Base-by-base conservation (phyloP, 1,140 invertebrate genomes). In the Halictus rubicundus region DNA sequence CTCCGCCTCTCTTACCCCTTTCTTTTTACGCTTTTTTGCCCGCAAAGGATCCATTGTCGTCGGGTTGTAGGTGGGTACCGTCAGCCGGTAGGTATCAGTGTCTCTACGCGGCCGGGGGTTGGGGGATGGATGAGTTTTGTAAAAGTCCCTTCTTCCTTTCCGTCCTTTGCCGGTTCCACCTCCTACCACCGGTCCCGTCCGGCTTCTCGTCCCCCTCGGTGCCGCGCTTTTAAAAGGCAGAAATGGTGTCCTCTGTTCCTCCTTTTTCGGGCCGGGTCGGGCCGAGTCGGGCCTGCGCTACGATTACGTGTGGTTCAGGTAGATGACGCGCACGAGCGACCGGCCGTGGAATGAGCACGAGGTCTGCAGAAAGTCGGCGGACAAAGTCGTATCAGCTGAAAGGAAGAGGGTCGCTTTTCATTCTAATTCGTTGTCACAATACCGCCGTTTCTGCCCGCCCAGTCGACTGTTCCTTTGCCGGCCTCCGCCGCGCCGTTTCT, bases 1-100 rank as follows among this genome's bases (percentile, higher is more conserved):
- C 49, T 77, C 54, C 64, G 42, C 54, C 73, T 79, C 69, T 81
- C 64, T 81, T 39, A 81, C 66, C 85, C 80, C 80, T 87, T 88
- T 82, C 81, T 88, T 92, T 88, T 90, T 89, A 86, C 85, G 77
- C 85, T 90, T 90, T 92, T 86, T 91, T 89, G 78, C 83, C 87
- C 73, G 85, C 88, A 92, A 92, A 92, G 88, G 87, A 90, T 90
- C 90, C 89, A 92, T 92, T 93, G 90, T 93, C 88, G 86, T 90
- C 81, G 86, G 75, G 81, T 87, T 87, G 89, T 91, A 91, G 87
- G 88, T 87, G 88, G 84, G 81, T 78, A 82, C 69, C 83, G 82
- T 89, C 89, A 89, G 80, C 84, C 88, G 81, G 83, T 86, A 82
- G 85, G 71, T 91, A 90, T 90, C 89, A 89, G 87, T 89, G 88